These are phyloP conservation scores for Calliphora vomitoria DNA, from an alignment of 2,888 invertebrate species.

Conservation along the genomic window DNA sequence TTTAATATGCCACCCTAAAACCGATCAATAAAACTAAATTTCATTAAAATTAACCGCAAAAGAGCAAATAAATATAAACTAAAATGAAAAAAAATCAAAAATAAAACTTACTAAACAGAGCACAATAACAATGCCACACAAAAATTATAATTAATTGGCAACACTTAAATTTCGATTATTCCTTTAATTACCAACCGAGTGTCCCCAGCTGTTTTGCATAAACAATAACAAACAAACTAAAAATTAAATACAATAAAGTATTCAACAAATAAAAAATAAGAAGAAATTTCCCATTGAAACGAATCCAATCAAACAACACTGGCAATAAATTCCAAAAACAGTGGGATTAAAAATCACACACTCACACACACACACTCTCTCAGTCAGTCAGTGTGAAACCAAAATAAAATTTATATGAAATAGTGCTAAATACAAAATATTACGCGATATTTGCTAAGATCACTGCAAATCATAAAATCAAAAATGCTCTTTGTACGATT, in stretches of 20 bases:
- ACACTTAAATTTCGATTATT: constrained; percentile 74
- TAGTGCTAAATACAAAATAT: constrained; percentile 63
- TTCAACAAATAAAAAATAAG: neutral
- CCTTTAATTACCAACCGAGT: constrained; percentile 74
- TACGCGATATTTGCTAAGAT: constrained; percentile 40
- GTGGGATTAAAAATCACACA: constrained; percentile 74
- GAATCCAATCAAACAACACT: constrained; percentile 72
- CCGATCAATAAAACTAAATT: constrained; percentile 20
- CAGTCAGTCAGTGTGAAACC: constrained; percentile 33
- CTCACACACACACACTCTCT: constrained; percentile 22
- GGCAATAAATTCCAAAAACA: constrained; percentile 76
- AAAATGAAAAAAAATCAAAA: constrained; percentile 5
- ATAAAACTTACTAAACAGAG: neutral
- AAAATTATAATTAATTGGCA: constrained; percentile 71
- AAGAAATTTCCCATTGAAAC: constrained; percentile 63
- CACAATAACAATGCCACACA: constrained; percentile 58
- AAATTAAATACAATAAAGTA: constrained; percentile 34
- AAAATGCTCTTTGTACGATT: neutral
- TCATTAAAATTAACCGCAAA: neutral
- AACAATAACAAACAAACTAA: constrained; percentile 64
- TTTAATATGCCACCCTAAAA: constrained; percentile 6
- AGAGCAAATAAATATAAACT: neutral
- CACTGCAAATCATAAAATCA: constrained; percentile 47
- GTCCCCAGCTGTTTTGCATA: constrained; percentile 75
- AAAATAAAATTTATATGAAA: constrained; percentile 39